These are phyloP conservation scores for Patiria pectinifera DNA, from an alignment of 53 echinoderm and acorn worm species.

Conservation along the genomic window DNA sequence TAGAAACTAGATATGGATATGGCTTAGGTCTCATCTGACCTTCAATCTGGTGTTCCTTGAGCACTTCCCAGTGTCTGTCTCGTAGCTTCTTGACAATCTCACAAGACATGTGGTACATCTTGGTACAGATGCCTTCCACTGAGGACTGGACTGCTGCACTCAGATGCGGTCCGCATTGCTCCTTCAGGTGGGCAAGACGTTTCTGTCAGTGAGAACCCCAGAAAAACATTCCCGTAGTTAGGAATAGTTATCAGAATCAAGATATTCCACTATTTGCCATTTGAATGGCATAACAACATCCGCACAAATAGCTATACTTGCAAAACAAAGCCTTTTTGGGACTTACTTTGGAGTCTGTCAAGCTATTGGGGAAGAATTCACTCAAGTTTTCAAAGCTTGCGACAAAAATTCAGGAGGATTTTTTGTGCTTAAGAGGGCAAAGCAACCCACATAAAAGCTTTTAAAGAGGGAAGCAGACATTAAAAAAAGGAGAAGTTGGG, in stretches of 20 bases:
- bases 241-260: too few species aligned
- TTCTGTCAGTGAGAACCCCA: conserved; percentile 61
- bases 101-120: conserved; percentile 84
- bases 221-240: neutral
- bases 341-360: too few species aligned
- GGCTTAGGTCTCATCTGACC: conserved; percentile 52
- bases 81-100: conserved; percentile 82
- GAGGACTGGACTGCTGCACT: conserved; percentile 86
- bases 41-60: conserved; percentile 96
- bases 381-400: too few species aligned
- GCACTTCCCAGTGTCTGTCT: conserved; percentile 91
- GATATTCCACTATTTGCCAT: too few species aligned
- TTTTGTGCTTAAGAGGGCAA: too few species aligned
- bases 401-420: too few species aligned
- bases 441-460: too few species aligned
- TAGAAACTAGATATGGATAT: neutral
- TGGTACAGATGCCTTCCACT: conserved; percentile 93
- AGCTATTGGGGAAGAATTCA: too few species aligned
- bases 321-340: too few species aligned
- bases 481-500: neutral
- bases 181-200: conserved; percentile 89
- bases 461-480: too few species aligned
- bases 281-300: too few species aligned
- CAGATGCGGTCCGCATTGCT: conserved; percentile 95
- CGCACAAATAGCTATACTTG: too few species aligned